A percentile compares a stretch with the other conserved stretches of the same genome.
phyloP scores from a whole-genome alignment of 2,113 vertebrate genomes.

The Rhinopomastus cyanomelas region DNA sequence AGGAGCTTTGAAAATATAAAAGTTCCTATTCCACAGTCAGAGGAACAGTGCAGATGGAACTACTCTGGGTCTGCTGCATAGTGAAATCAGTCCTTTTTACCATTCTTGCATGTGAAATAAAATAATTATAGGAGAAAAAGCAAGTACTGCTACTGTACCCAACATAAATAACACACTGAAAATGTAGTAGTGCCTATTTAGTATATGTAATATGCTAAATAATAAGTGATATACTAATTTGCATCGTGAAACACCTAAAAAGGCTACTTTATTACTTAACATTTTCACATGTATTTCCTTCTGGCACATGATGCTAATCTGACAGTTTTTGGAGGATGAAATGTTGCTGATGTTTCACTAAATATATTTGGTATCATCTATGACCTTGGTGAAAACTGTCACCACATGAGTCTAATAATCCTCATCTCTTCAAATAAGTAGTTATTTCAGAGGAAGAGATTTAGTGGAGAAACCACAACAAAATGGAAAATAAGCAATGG shows the following conservation, averaged over 20 bases:
- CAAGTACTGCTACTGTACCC: background rate
- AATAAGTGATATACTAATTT: background rate
- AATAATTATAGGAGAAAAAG: background rate
- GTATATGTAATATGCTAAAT: background rate
- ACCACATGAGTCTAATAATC: background rate
- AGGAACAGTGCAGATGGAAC: background rate
- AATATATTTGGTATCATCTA: background rate
- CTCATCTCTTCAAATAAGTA: background rate
- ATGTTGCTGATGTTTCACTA: background rate
- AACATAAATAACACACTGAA: background rate
- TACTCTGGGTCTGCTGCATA: rapidly evolving
- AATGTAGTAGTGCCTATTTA: too few relatives aligned
- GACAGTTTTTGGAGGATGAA: background rate
- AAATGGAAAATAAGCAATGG: background rate
- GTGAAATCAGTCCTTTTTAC: background rate
- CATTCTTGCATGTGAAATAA: background rate
- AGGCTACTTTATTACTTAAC: background rate
- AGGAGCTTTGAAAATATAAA: background rate
- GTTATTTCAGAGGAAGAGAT: background rate
- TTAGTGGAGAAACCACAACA: rapidly evolving
- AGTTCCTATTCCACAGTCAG: background rate
- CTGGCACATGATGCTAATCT: background rate
- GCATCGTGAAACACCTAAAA: background rate
- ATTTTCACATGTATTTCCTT: background rate
- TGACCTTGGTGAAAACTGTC: background rate